Evolutionary conservation across 35 echinoderm and acorn worm species (phyloP).

Genomic region (Chiridota heheva): DNA sequence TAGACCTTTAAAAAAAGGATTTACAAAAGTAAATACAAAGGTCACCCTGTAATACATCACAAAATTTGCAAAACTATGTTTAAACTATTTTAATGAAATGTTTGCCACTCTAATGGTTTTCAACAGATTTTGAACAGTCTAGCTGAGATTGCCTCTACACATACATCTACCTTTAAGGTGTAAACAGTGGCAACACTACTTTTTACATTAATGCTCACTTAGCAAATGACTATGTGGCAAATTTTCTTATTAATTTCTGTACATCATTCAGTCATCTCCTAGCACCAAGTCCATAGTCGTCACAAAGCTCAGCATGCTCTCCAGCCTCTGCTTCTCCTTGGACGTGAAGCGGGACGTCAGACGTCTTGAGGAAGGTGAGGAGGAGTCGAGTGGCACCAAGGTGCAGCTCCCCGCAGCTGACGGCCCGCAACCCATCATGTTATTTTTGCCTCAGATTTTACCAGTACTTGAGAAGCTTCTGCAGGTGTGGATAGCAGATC

Average conservation of each 20-base stretch:
- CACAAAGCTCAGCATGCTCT: constrained; percentile 87
- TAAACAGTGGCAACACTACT: too few relatives aligned
- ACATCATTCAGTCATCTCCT: constrained; percentile 60
- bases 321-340: constrained; percentile 76
- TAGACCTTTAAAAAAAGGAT: too few relatives aligned
- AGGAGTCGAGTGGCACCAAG: constrained; percentile 28
- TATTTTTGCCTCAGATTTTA: constrained; percentile 78
- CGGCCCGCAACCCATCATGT: constrained; percentile 83
- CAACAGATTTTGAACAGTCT: too few relatives aligned
- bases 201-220: too few relatives aligned
- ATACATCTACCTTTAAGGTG: too few relatives aligned
- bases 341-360: constrained; percentile 84
- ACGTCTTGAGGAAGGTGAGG: constrained; percentile 37
- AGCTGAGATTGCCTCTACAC: too few relatives aligned
- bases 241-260: background rate
- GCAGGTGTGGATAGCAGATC: constrained; percentile 81
- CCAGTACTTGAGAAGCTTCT: constrained; percentile 88
- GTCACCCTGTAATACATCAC: too few relatives aligned
- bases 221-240: too few relatives aligned
- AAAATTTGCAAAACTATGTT: too few relatives aligned
- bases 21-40: too few relatives aligned
- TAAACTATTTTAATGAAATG: too few relatives aligned
- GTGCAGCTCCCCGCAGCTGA: constrained; percentile 19
- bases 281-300: constrained; percentile 77
- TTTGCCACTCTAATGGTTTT: too few relatives aligned